phyloP scores from a whole-genome alignment of 2,113 vertebrate species.

The Heterocephalus glaber region DNA sequence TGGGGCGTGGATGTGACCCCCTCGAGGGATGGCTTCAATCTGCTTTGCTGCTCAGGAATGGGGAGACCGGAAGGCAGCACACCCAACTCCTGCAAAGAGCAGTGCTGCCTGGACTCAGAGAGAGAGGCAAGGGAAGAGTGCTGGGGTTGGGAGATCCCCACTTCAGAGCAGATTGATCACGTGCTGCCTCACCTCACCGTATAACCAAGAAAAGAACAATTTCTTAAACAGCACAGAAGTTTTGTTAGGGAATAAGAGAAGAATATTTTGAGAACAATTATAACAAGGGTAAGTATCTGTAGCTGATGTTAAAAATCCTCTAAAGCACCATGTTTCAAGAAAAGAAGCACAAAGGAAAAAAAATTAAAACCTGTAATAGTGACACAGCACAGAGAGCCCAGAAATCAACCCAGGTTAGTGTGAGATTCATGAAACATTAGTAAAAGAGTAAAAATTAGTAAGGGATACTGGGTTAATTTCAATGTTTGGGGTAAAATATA shows the following conservation, averaged over 20 bases:
- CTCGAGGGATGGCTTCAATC: background rate
- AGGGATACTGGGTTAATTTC: background rate
- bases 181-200: background rate
- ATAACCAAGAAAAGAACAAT: background rate
- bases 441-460: background rate
- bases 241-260: background rate
- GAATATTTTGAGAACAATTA: background rate
- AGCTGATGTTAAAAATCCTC: background rate
- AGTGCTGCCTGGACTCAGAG: background rate
- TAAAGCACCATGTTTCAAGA: background rate
- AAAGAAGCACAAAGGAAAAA: background rate
- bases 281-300: background rate
- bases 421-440: background rate
- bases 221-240: background rate
- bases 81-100: background rate
- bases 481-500: background rate
- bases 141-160: accelerated
- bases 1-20: too few relatives aligned
- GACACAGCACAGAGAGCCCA: background rate
- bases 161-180: background rate
- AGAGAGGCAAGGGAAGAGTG: background rate
- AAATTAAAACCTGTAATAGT: background rate
- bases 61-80: too few relatives aligned
- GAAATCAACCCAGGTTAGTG: background rate
- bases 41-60: background rate